phyloP scores from a whole-genome alignment of 1,140 invertebrate genomes.

The Sycobia sp. region DNA sequence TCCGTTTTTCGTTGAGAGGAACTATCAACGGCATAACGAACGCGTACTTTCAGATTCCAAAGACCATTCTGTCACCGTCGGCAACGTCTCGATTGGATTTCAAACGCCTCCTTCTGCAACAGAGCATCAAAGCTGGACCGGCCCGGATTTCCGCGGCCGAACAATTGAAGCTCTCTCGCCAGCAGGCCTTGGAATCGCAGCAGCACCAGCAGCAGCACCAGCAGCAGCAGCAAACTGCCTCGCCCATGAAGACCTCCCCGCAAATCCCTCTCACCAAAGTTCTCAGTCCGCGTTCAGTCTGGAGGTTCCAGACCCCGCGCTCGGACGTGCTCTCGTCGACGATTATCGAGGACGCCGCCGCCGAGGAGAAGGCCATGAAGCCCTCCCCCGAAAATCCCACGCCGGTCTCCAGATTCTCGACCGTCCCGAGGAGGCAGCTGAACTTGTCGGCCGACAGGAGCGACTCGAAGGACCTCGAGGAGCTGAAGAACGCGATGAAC shows the following conservation, averaged over 20 bases:
- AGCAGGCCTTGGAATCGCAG: conserved; percentile 56
- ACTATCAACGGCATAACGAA: too few relatives aligned
- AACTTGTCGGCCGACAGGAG: conserved; percentile 35
- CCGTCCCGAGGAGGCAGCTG: conserved; percentile 39
- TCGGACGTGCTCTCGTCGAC: conserved; percentile 83
- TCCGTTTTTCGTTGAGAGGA: too few relatives aligned
- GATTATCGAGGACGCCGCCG: conserved; percentile 74
- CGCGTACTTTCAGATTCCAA: conserved; percentile 51
- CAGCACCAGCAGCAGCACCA: conserved; percentile 50
- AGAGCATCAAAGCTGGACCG: conserved; percentile 67
- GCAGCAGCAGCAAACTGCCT: conserved; percentile 57
- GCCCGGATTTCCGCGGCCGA: conserved; percentile 81
- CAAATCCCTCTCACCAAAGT: conserved; percentile 69
- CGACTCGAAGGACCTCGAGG: background rate
- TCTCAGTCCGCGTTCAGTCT: conserved; percentile 71
- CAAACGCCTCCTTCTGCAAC: conserved; percentile 77
- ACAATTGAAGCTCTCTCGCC: conserved; percentile 75
- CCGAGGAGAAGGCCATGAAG: conserved; percentile 59
- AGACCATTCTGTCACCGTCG: conserved; percentile 52
- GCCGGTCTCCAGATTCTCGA: conserved; percentile 35
- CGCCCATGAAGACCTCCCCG: conserved; percentile 54
- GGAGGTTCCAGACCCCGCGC: conserved; percentile 74
- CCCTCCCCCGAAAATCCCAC: conserved; percentile 50
- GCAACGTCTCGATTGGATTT: conserved; percentile 79
- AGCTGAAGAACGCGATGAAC: background rate